phyloP scores from a whole-genome alignment of 2,888 invertebrate genomes.

The Pyrrhosoma nymphula region DNA sequence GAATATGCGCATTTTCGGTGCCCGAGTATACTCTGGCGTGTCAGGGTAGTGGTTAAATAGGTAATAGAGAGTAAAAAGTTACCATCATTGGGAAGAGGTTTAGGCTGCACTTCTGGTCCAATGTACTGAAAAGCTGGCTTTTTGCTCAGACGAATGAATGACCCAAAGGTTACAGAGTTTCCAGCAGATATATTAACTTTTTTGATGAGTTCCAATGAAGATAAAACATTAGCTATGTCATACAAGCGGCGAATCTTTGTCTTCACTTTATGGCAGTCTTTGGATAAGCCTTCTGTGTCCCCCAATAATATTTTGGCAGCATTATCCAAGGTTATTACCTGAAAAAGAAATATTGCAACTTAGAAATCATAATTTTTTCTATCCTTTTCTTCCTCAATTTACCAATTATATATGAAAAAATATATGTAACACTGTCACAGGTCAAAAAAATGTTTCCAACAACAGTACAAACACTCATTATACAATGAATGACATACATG shows the following conservation, averaged over 20 bases:
- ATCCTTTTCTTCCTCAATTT: neutral
- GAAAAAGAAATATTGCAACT: constrained; percentile 65
- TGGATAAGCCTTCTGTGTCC: constrained; percentile 76
- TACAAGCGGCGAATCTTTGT: constrained; percentile 87
- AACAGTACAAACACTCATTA: no score
- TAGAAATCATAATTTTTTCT: constrained; percentile 48
- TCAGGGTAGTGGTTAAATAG: no score
- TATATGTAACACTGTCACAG: no score
- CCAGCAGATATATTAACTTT: constrained; percentile 83
- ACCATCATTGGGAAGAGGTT: constrained; percentile 47
- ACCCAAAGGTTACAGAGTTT: neutral
- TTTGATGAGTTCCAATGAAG: constrained; percentile 86
- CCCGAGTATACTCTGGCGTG: no score
- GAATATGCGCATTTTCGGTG: no score
- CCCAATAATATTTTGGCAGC: constrained; percentile 84
- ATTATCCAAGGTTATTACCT: constrained; percentile 83
- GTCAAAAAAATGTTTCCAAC: no score
- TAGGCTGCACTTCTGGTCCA: constrained; percentile 77
- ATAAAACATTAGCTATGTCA: constrained; percentile 89
- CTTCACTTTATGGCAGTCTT: constrained; percentile 79
- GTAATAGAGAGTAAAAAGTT: neutral
- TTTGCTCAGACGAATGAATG: constrained; percentile 79
- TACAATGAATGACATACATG: no score
- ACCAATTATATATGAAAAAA: no score
- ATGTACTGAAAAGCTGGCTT: constrained; percentile 85